Base-by-base conservation (phyloP, 2,797 vertebrate genomes). In the Sebastes taczanowskii region DNA sequence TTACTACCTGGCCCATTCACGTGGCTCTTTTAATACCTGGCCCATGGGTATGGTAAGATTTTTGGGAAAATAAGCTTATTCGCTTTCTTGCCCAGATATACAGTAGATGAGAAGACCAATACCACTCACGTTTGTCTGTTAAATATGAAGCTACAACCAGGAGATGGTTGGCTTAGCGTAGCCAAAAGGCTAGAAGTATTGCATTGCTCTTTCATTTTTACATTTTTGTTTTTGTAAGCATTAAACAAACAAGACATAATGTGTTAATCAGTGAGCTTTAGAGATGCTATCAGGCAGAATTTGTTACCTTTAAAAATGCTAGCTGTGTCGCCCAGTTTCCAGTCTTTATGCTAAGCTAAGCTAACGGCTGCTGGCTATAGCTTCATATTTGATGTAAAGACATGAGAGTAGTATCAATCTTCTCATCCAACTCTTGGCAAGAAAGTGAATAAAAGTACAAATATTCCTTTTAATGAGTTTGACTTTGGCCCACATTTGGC, bases 401-500 rank as follows among this genome's bases (percentile, higher is more conserved):
- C 38, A 16, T 42, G 6, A 46, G 42, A 46, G 6, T 46, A 1
- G 14, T 16, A 18, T 42, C 38, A 6, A 66, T 52, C 49, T 35
- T 69, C 22, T 29, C n/a, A 20, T 38, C 30, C 5, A 59, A 71
- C 13, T n/a, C n/a, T 27, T 11, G 8, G 10, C 32, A 71, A 46
- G 27, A 71, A 63, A 20, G 9, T 32, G 0, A 38, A 29, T 14
- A 27, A 4, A 4, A 3, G 1, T 11, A 22, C 2, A 2, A 29
- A 74, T 67, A 6, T 16, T 60, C 7, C 11, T 64, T 52, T 59
- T 46, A 69, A 62, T 32, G 29, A 69, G 32, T 71, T 65, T 70
- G 30, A 67, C 4, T 76, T 35, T 73, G 20, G 5, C 32, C 8
- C 65, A 66, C 58, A 80, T 80, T 86, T 78, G 27, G 74, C 18